These are phyloP conservation scores for Protonibea diacanthus DNA, from an alignment of 2,797 vertebrate genomes.

Conservation along the genomic window DNA sequence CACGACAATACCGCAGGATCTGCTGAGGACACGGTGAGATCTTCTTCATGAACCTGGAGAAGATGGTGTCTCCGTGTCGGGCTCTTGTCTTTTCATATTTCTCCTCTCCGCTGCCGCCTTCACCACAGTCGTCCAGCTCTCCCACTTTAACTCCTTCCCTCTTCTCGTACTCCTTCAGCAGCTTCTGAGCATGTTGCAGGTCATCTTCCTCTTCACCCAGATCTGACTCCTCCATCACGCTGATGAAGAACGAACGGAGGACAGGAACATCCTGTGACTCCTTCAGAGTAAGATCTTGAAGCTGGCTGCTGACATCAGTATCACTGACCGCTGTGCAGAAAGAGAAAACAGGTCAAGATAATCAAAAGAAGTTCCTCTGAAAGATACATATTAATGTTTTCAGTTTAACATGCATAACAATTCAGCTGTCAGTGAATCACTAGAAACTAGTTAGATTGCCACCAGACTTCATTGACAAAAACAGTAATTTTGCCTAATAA, in stretches of 20 bases:
- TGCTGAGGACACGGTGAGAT: conserved; percentile 91
- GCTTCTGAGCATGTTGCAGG: conserved; percentile 83
- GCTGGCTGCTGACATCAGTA: conserved; percentile 73
- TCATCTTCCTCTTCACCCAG: conserved; percentile 66
- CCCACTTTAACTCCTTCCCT: conserved; percentile 83
- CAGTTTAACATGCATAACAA: neutral
- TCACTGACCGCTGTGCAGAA: conserved; percentile 14
- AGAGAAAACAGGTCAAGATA: neutral
- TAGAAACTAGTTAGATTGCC: no score
- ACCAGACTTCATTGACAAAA: no score
- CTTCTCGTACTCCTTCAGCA: conserved; percentile 90
- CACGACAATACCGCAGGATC: conserved; percentile 92
- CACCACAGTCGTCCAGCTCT: conserved; percentile 76
- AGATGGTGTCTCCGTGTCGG: conserved; percentile 86
- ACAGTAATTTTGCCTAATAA: no score
- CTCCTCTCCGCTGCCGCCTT: conserved; percentile 79
- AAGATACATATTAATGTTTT: neutral
- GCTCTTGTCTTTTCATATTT: conserved; percentile 90
- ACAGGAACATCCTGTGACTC: conserved; percentile 26
- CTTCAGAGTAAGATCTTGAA: conserved; percentile 84
- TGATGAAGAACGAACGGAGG: conserved; percentile 90
- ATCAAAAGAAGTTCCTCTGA: neutral
- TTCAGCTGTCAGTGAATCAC: no score
- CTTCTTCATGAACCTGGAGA: conserved; percentile 94
- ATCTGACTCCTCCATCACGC: conserved; percentile 90